These are phyloP conservation scores for Hemicentrotus pulcherrimus DNA, from an alignment of 35 echinoderm and acorn worm genomes.

Conservation along the genomic window DNA sequence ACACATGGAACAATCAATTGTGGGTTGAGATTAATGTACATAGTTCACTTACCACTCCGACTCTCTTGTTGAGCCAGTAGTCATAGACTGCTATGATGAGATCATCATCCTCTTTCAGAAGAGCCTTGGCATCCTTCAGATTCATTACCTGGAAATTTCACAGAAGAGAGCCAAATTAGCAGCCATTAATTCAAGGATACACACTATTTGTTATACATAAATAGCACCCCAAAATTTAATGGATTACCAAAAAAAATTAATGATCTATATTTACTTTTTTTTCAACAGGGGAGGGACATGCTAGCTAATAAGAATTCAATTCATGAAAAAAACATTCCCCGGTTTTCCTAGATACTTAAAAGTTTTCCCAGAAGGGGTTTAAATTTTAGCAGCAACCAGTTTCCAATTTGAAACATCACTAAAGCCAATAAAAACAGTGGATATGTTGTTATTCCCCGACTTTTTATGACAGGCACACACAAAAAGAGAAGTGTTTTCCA, in stretches of 20 bases:
- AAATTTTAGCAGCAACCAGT: no score
- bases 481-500: no score
- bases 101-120: constrained; percentile 98
- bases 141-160: constrained; percentile 74
- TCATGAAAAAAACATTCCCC: no score
- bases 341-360: no score
- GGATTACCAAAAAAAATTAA: no score
- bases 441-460: no score
- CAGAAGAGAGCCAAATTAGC: background rate
- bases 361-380: no score
- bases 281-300: background rate
- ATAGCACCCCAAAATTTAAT: background rate
- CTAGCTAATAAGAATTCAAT: background rate
- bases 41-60: constrained; percentile 75
- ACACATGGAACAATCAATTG: no score
- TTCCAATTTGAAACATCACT: no score
- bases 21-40: no score
- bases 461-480: no score
- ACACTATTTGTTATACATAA: background rate
- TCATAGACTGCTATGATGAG: constrained; percentile 97
- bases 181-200: background rate
- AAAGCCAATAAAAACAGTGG: no score
- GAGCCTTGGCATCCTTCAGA: constrained; percentile 90
- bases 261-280: background rate
- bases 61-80: constrained; percentile 97